phyloP scores from a whole-genome alignment of 2,113 vertebrate genomes.

The Alethe diademata region DNA sequence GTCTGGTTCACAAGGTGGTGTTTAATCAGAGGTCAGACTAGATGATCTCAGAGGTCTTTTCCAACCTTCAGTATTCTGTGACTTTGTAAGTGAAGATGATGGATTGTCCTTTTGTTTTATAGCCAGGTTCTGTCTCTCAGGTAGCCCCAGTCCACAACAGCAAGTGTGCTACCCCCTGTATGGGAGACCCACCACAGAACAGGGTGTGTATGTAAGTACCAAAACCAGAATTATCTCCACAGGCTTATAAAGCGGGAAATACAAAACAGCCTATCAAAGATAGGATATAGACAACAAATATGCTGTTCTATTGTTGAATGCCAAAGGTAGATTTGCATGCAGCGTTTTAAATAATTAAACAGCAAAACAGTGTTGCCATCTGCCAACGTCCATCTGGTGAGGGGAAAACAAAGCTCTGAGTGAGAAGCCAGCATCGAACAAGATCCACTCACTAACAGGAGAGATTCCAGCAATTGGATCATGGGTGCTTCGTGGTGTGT shows the following conservation, averaged over 20 bases:
- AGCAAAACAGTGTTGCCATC: conserved; percentile 51
- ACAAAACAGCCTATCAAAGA: background rate
- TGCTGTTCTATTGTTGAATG: background rate
- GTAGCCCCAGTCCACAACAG: background rate
- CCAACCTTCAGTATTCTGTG: background rate
- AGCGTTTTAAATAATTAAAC: conserved; percentile 42
- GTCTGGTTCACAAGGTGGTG: background rate
- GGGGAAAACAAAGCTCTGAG: conserved; percentile 22
- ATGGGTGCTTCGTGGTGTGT: background rate
- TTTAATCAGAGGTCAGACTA: background rate
- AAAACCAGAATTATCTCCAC: background rate
- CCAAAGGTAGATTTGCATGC: conserved; percentile 38
- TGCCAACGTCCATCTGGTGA: conserved; percentile 44
- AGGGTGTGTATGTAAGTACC: background rate
- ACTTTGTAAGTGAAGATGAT: background rate
- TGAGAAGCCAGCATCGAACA: background rate
- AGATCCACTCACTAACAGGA: background rate
- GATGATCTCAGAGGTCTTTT: background rate
- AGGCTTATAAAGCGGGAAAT: background rate
- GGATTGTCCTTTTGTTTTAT: background rate
- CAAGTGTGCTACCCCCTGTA: background rate
- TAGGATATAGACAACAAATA: background rate
- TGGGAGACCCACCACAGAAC: background rate
- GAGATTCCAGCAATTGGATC: background rate
- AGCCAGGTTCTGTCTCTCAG: background rate